Conservation (phyloP, 2,113 vertebrate genomes). For the Dasyornis broadbenti region DNA sequence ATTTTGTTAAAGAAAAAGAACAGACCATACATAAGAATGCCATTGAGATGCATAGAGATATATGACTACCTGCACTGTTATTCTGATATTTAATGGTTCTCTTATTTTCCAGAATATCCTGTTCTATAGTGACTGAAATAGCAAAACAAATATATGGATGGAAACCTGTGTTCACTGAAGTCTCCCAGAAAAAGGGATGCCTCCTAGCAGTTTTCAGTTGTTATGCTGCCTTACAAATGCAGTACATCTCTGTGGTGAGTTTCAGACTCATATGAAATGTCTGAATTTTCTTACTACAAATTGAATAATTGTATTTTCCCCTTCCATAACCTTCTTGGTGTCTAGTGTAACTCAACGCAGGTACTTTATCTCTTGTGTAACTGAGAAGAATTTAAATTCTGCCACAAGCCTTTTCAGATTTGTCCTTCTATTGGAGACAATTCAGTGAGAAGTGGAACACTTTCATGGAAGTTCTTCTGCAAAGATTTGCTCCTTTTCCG, state of each 20-base stretch:
- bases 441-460: not conserved
- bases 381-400: not conserved
- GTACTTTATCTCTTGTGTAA: not conserved
- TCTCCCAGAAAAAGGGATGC: not conserved
- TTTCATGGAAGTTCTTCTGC: not conserved
- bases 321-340: not conserved
- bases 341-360: not conserved
- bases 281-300: not conserved
- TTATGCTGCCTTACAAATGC: not conserved
- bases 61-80: not conserved
- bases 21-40: not conserved
- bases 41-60: not conserved
- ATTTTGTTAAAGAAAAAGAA: not conserved
- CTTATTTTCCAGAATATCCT: not conserved
- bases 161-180: not conserved
- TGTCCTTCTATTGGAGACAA: not conserved
- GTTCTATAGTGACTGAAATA: not conserved
- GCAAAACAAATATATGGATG: not conserved
- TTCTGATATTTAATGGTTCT: not conserved
- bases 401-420: not conserved
- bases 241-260: not conserved
- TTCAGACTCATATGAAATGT: not conserved
- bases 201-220: not conserved
- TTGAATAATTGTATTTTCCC: not conserved
- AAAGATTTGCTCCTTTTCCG: not conserved